Evolutionary conservation across 2,888 invertebrate species (phyloP).

Genomic region (Drosophila meridionalis): DNA sequence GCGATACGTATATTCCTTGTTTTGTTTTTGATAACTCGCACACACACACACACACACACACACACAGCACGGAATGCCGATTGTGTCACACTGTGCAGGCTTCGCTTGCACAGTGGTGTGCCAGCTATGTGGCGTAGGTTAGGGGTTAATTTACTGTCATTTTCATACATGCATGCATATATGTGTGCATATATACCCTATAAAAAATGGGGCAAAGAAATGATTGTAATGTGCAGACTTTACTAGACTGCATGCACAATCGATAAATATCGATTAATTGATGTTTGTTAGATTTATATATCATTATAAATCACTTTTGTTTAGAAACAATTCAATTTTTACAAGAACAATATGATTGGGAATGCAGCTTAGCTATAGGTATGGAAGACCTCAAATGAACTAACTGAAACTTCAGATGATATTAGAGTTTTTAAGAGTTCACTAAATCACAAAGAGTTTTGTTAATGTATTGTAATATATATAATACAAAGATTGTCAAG

Average conservation of each 20-base stretch:
- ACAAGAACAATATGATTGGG: no score
- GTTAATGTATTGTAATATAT: no score
- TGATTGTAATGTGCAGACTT: background rate
- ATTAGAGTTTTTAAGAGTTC: no score
- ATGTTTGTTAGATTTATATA: no score
- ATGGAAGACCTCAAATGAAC: no score
- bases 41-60: conserved; percentile 9
- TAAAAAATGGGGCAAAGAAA: background rate
- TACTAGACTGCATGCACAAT: background rate
- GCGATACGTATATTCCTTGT: background rate
- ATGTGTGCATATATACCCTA: background rate
- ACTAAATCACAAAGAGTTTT: no score
- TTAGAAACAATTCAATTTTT: no score
- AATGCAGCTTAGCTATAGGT: no score
- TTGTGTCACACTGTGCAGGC: conserved; percentile 47
- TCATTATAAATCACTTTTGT: no score
- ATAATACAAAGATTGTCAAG: no score
- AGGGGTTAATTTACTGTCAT: conserved; percentile 44
- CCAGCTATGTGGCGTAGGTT: conserved; percentile 50
- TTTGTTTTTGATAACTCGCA: conserved; percentile 37
- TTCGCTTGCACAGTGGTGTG: conserved; percentile 32
- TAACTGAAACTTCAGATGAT: no score
- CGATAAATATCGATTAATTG: background rate
- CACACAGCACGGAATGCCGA: conserved; percentile 44
- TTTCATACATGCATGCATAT: background rate